A percentile compares a stretch with the other conserved stretches of the same genome.
Conservation (phyloP, 2,888 invertebrate species). For the Agonopterix alstromeriana region DNA sequence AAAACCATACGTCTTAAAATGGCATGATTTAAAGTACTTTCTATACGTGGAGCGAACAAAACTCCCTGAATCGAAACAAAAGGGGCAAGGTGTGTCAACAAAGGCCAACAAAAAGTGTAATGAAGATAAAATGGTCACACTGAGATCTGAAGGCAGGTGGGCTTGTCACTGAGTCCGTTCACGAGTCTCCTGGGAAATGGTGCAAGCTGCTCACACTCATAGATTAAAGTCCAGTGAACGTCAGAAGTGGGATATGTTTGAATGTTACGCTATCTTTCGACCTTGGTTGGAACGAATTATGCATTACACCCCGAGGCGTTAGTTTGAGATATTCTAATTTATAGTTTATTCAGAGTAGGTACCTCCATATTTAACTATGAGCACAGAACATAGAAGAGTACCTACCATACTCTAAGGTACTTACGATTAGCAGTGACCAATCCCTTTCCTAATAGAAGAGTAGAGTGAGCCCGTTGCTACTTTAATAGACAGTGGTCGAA, state of each 20-base stretch:
- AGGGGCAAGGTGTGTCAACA: conserved; percentile 41
- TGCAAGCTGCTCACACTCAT: conserved; percentile 13
- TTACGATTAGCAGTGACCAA: too few relatives aligned
- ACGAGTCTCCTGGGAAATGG: conserved; percentile 20
- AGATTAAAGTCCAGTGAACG: background rate
- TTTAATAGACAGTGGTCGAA: too few relatives aligned
- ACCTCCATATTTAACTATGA: too few relatives aligned
- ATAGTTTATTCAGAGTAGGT: too few relatives aligned
- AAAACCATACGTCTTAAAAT: too few relatives aligned
- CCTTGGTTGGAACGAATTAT: too few relatives aligned
- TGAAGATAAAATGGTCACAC: conserved; percentile 56
- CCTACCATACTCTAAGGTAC: too few relatives aligned
- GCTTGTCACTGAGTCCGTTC: conserved; percentile 35
- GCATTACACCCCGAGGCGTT: background rate
- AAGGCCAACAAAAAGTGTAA: conserved; percentile 36
- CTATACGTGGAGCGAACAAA: too few relatives aligned
- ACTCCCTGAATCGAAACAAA: conserved; percentile 20
- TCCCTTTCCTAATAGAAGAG: too few relatives aligned
- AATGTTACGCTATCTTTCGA: background rate
- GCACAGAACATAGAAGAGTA: too few relatives aligned
- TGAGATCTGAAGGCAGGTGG: conserved; percentile 47
- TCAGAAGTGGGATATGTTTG: background rate
- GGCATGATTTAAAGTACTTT: too few relatives aligned
- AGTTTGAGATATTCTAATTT: background rate
- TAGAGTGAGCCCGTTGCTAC: too few relatives aligned